Percentiles rank a stretch among this genome's conserved stretches.
phyloP scores from a whole-genome alignment of 2,113 vertebrate genomes.

The Picathartes gymnocephalus region DNA sequence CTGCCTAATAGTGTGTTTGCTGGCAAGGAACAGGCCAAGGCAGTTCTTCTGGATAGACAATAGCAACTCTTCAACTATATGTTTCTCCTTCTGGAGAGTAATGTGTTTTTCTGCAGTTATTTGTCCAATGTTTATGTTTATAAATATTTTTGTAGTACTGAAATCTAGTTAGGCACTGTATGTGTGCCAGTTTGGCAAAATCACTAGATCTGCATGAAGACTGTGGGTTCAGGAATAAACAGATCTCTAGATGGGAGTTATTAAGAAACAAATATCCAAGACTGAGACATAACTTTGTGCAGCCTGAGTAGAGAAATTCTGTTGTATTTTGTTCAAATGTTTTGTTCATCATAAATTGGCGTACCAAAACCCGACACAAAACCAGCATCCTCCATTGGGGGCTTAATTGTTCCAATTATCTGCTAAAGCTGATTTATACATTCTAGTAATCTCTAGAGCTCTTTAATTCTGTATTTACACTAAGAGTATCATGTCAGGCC shows the following conservation, averaged over 20 bases:
- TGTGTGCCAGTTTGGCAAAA: not conserved
- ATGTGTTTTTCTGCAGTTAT: not conserved
- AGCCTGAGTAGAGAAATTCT: not conserved
- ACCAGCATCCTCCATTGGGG: not conserved
- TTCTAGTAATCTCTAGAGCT: not conserved
- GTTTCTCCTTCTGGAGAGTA: not conserved
- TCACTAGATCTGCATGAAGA: not conserved
- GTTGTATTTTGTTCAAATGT: not conserved
- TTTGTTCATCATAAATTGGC: not conserved
- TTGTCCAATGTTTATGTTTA: not conserved
- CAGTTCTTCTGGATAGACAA: not conserved
- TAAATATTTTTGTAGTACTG: not conserved
- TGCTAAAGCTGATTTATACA: not conserved
- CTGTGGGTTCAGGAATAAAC: not conserved
- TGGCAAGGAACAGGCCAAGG: not conserved
- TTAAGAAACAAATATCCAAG: not conserved
- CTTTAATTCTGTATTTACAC: constrained; percentile 2
- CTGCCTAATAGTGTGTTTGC: accelerated
- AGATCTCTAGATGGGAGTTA: not conserved
- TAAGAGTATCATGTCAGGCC: not conserved
- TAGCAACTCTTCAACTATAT: not conserved
- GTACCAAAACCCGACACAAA: not conserved
- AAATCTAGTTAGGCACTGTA: not conserved
- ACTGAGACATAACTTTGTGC: not conserved
- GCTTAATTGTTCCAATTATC: not conserved